Conservation (phyloP, 2,113 vertebrate genomes). For the Syngnathus typhle region DNA sequence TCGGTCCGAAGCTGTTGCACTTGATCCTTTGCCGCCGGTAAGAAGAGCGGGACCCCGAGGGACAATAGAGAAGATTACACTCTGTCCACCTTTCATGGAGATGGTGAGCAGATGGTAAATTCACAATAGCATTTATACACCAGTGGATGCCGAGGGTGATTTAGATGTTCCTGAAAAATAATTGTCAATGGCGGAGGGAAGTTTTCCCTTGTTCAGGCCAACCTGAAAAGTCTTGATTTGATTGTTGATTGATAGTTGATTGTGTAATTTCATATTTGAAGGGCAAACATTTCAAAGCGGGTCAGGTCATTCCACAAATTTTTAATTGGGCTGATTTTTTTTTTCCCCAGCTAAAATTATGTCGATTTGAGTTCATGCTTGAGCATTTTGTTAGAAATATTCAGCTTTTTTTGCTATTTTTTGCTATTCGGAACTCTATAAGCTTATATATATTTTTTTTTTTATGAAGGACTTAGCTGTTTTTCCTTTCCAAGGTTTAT, state of each 20-base stretch:
- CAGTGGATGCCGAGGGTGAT: no score
- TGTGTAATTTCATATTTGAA: no score
- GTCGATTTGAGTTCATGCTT: background rate
- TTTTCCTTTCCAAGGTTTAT: background rate
- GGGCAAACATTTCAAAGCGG: background rate
- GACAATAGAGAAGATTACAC: constrained; percentile 57
- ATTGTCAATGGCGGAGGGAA: no score
- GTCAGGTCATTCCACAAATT: background rate
- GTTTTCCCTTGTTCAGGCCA: no score
- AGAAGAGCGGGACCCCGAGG: constrained; percentile 40
- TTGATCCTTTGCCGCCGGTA: constrained; percentile 56
- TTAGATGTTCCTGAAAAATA: no score
- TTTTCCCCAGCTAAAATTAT: background rate
- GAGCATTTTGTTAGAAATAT: background rate
- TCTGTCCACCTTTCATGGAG: constrained; percentile 56
- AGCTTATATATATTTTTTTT: background rate
- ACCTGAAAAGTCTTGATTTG: no score
- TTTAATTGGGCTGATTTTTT: background rate
- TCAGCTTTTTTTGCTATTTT: background rate
- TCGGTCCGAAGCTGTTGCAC: constrained; percentile 47
- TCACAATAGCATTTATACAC: background rate
- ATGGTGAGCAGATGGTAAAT: background rate
- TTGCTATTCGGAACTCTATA: background rate
- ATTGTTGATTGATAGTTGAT: no score
- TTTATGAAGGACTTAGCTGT: background rate